These are phyloP conservation scores for Rallus crepitans DNA, from an alignment of 2,797 vertebrate species.

Conservation along the genomic window DNA sequence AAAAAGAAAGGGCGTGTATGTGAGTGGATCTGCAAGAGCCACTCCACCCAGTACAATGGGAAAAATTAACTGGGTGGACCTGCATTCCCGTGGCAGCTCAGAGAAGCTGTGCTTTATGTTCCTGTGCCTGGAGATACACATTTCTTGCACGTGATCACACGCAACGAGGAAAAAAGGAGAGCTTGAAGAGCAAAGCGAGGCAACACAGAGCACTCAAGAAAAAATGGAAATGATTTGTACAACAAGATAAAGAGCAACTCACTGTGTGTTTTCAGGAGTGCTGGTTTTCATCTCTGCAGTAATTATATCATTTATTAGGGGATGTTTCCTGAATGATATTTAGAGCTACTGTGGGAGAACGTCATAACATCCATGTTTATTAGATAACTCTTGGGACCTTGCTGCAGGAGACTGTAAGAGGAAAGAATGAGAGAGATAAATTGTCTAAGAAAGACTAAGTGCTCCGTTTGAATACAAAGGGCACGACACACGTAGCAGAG, in stretches of 20 bases:
- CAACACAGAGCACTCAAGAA: neutral
- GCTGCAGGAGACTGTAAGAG: neutral
- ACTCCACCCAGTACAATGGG: constrained; percentile 41
- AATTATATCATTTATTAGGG: neutral
- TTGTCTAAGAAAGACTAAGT: neutral
- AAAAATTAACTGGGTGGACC: constrained; percentile 57
- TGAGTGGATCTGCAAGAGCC: neutral
- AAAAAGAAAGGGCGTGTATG: constrained; percentile 50
- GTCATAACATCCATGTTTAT: constrained; percentile 1
- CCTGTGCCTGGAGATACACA: constrained; percentile 24
- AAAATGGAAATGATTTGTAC: neutral
- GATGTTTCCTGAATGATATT: neutral
- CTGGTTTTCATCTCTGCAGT: neutral
- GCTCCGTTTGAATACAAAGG: neutral
- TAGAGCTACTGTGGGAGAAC: neutral
- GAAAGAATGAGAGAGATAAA: neutral
- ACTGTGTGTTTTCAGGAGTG: neutral
- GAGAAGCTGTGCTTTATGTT: neutral
- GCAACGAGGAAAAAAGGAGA: neutral
- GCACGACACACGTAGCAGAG: neutral
- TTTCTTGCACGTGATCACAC: constrained; percentile 1
- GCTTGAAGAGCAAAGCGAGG: neutral
- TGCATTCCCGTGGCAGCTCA: constrained; percentile 15
- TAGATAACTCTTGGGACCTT: neutral
- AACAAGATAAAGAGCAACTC: neutral